These are phyloP conservation scores for Phymanthus crucifer DNA, from an alignment of 92 coral and sea anemone species.

Conservation along the genomic window DNA sequence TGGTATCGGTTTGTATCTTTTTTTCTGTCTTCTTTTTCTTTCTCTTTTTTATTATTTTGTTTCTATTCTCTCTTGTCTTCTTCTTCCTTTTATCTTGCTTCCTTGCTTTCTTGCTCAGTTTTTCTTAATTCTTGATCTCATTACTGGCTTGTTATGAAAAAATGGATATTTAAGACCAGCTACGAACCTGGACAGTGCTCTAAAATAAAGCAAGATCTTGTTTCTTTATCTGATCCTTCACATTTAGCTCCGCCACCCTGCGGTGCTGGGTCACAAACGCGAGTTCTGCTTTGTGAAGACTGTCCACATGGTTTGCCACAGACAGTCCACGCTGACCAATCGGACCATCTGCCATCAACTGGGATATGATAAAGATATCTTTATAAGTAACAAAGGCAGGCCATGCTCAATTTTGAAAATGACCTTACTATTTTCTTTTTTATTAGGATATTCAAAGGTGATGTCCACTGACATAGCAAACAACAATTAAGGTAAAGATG, in stretches of 20 bases:
- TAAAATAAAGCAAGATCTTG: constrained; percentile 10
- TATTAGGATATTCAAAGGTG: no score
- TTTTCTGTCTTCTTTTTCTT: no score
- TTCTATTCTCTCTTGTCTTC: no score
- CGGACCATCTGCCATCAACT: constrained; percentile 44
- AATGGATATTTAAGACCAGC: background rate
- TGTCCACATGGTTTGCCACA: constrained; percentile 35
- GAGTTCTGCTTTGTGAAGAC: constrained; percentile 20
- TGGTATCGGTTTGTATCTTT: no score
- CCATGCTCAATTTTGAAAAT: no score
- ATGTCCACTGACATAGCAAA: no score
- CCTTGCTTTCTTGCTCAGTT: no score
- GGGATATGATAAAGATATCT: background rate
- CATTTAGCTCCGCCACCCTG: constrained; percentile 25
- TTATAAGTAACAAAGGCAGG: background rate
- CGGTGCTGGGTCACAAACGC: constrained; percentile 50
- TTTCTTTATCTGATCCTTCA: constrained; percentile 5
- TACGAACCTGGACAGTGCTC: constrained; percentile 29
- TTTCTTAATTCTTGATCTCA: background rate
- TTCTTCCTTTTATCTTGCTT: no score
- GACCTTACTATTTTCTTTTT: no score
- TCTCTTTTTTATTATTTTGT: no score
- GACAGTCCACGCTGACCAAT: constrained; percentile 13
- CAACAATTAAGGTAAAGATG: no score
- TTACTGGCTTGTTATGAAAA: background rate